Conservation (phyloP, 2,888 invertebrate genomes). For the Luperina testacea region DNA sequence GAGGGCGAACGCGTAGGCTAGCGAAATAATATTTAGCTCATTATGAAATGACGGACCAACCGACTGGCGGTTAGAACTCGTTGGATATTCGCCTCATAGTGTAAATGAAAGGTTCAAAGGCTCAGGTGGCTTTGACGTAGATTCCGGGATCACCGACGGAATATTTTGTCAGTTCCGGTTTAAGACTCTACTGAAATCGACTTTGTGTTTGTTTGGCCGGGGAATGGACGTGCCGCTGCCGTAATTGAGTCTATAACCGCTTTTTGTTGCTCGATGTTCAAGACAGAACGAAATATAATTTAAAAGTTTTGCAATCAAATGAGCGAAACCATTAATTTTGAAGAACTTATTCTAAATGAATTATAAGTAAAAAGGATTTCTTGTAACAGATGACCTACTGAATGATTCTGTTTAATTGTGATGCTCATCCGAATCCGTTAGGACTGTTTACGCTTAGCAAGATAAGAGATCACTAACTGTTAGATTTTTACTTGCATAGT, state of each 20-base stretch:
- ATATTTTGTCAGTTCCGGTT: slow-evolving; percentile 58
- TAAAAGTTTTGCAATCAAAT: slow-evolving; percentile 51
- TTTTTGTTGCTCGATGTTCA: slow-evolving; percentile 43
- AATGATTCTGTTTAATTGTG: not conserved
- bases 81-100: slow-evolving; percentile 55
- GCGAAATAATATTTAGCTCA: slow-evolving; percentile 36
- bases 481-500: too few relatives aligned
- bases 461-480: not conserved
- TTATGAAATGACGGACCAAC: slow-evolving; percentile 36
- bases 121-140: slow-evolving; percentile 48
- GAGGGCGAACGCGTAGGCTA: slow-evolving; percentile 23
- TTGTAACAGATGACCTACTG: not conserved
- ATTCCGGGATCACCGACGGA: slow-evolving; percentile 46
- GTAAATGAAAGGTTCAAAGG: slow-evolving; percentile 57
- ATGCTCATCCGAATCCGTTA: not conserved
- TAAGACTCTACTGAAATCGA: slow-evolving; percentile 53
- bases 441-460: not conserved
- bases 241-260: slow-evolving; percentile 51
- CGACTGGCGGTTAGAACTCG: slow-evolving; percentile 33
- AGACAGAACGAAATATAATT: slow-evolving; percentile 40
- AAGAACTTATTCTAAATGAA: slow-evolving; percentile 9
- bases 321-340: slow-evolving; percentile 42
- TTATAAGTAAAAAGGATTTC: slow-evolving; percentile 4
- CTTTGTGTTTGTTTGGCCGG: slow-evolving; percentile 56
- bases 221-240: slow-evolving; percentile 39